Conservation (phyloP, 2,113 vertebrate genomes). For the Pelodiscus sinensis region DNA sequence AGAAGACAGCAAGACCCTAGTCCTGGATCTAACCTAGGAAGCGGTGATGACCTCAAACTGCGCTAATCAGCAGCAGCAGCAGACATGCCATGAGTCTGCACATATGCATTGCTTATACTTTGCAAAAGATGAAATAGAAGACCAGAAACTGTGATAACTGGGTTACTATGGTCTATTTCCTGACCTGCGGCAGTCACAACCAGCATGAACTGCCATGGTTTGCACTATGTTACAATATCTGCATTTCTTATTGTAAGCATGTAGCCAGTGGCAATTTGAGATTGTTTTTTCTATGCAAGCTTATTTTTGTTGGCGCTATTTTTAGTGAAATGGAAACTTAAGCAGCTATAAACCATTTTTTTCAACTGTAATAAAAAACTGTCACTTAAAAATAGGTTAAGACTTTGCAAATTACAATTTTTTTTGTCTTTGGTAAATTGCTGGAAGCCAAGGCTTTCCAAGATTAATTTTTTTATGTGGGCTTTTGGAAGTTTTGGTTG, state of each 20-base stretch:
- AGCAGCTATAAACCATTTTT: conserved; percentile 72
- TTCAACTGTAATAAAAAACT: conserved; percentile 79
- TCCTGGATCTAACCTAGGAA: conserved; percentile 93
- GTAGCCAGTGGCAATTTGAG: conserved; percentile 85
- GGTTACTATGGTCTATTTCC: conserved; percentile 76
- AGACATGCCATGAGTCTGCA: conserved; percentile 30
- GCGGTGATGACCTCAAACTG: conserved; percentile 94
- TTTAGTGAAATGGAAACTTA: conserved; percentile 77
- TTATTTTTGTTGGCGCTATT: conserved; percentile 85
- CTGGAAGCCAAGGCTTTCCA: conserved; percentile 67
- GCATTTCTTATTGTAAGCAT: conserved; percentile 85
- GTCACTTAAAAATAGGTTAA: conserved; percentile 77
- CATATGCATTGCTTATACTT: conserved; percentile 73
- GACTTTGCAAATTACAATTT: conserved; percentile 70
- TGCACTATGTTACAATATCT: conserved; percentile 91
- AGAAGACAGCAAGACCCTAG: conserved; percentile 98
- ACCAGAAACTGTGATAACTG: conserved; percentile 87
- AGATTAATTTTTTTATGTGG: conserved; percentile 75
- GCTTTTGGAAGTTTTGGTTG: conserved; percentile 75
- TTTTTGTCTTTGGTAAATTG: conserved; percentile 66
- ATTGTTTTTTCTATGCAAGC: conserved; percentile 84
- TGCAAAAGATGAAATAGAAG: conserved; percentile 79
- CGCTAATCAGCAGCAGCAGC: conserved; percentile 78
- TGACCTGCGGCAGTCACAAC: conserved; percentile 76
- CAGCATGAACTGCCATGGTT: conserved; percentile 83